A percentile compares a stretch with the other conserved stretches of the same genome.
phyloP scores from a whole-genome alignment of 2,888 invertebrate genomes.

The Neuroscelio doddi region DNA sequence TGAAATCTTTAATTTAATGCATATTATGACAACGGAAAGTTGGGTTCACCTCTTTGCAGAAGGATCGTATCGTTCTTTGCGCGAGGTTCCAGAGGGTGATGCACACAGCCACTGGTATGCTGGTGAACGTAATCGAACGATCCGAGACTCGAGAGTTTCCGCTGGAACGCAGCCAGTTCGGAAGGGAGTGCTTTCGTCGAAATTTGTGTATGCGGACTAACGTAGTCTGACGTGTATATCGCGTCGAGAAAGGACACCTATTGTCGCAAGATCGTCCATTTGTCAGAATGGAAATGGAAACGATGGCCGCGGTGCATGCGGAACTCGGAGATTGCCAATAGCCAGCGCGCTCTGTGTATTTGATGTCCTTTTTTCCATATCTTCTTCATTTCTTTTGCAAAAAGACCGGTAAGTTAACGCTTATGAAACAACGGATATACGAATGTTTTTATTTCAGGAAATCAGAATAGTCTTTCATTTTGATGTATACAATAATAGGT shows the following conservation, averaged over 20 bases:
- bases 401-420: background rate
- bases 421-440: slow-evolving; percentile 2
- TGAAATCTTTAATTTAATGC: slow-evolving; percentile 28
- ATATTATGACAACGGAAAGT: slow-evolving; percentile 27
- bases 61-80: slow-evolving; percentile 23
- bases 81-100: slow-evolving; percentile 25
- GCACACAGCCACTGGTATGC: slow-evolving; percentile 32
- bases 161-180: slow-evolving; percentile 61
- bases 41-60: slow-evolving; percentile 16
- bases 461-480: too few relatives aligned
- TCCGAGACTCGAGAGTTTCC: slow-evolving; percentile 48
- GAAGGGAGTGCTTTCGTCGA: slow-evolving; percentile 60
- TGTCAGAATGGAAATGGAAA: slow-evolving; percentile 54
- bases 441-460: background rate
- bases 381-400: background rate
- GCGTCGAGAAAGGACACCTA: slow-evolving; percentile 51
- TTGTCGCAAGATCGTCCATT: slow-evolving; percentile 58
- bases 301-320: slow-evolving; percentile 33
- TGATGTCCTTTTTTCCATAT: slow-evolving; percentile 12
- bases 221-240: slow-evolving; percentile 54
- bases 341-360: slow-evolving; percentile 2
- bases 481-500: slow-evolving; percentile 1
- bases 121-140: slow-evolving; percentile 53
- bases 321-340: slow-evolving; percentile 51
- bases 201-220: slow-evolving; percentile 59